These are phyloP conservation scores for Procavia capensis DNA, from an alignment of 2,113 vertebrate genomes.

Conservation along the genomic window DNA sequence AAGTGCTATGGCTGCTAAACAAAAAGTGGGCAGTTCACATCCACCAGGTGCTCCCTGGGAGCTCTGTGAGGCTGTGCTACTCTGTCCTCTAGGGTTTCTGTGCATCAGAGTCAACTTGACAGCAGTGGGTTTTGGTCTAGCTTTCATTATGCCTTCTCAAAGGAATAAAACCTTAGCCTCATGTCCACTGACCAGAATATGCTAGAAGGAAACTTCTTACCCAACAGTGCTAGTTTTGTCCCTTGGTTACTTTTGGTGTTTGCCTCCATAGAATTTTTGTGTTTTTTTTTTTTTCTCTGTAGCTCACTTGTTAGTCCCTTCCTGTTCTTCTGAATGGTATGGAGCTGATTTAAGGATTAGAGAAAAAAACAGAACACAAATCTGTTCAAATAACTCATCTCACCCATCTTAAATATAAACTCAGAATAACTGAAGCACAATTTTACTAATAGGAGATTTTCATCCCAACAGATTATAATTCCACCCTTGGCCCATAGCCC, in stretches of 20 bases:
- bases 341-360: not conserved
- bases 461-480: conserved; percentile 45
- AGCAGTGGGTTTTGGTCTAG: too few species aligned
- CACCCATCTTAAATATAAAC: not conserved
- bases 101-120: too few species aligned
- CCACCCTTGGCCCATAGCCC: not conserved
- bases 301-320: not conserved
- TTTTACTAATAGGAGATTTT: not conserved
- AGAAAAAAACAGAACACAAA: not conserved
- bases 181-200: not conserved
- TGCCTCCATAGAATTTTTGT: not conserved
- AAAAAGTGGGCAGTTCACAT: too few species aligned
- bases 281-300: not conserved
- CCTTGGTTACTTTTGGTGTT: not conserved
- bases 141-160: not conserved
- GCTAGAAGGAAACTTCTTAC: not conserved
- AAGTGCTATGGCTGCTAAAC: too few species aligned
- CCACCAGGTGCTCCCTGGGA: too few species aligned
- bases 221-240: not conserved
- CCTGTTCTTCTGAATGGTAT: not conserved
- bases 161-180: not conserved
- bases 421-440: not conserved
- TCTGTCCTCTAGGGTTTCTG: too few species aligned
- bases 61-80: too few species aligned
- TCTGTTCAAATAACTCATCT: not conserved